Evolutionary conservation across 2,797 vertebrate genomes (phyloP).

Genomic region (Gymnocypris eckloni): DNA sequence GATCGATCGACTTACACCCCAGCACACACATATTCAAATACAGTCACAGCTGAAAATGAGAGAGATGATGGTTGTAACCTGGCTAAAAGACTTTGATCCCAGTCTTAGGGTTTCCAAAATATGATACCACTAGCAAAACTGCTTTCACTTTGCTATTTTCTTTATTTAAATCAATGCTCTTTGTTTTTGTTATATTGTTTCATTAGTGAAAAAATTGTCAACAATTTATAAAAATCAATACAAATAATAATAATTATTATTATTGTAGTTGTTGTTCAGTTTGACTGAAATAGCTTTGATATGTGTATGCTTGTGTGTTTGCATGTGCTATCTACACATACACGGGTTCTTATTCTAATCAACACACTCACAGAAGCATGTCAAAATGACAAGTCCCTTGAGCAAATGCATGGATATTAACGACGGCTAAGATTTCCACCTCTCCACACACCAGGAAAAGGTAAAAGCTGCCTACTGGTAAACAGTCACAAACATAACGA

Average conservation of each 20-base stretch:
- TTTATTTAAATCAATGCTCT: background rate
- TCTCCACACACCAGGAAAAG: background rate
- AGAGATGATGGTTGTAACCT: slow-evolving; percentile 3
- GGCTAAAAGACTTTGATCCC: background rate
- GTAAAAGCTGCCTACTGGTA: slow-evolving; percentile 13
- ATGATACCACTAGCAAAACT: background rate
- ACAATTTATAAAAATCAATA: background rate
- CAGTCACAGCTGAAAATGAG: slow-evolving; percentile 5
- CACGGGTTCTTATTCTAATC: background rate
- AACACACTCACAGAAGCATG: slow-evolving; percentile 20
- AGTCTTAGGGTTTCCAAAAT: background rate
- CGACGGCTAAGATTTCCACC: slow-evolving; percentile 7
- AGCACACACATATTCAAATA: background rate
- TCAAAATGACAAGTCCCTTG: slow-evolving; percentile 20
- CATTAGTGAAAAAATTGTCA: too few species aligned
- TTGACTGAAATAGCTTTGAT: background rate
- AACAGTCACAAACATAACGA: background rate
- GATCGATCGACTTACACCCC: background rate
- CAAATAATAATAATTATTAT: background rate
- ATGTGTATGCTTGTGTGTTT: background rate
- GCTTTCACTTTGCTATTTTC: background rate
- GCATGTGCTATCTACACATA: background rate
- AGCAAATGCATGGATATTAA: slow-evolving; percentile 11
- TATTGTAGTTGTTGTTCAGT: background rate
- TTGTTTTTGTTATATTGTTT: background rate